Percentiles rank a stretch among this genome's conserved stretches.
Conservation (phyloP, 2,888 invertebrate species). For the Heterodera filipjevi region DNA sequence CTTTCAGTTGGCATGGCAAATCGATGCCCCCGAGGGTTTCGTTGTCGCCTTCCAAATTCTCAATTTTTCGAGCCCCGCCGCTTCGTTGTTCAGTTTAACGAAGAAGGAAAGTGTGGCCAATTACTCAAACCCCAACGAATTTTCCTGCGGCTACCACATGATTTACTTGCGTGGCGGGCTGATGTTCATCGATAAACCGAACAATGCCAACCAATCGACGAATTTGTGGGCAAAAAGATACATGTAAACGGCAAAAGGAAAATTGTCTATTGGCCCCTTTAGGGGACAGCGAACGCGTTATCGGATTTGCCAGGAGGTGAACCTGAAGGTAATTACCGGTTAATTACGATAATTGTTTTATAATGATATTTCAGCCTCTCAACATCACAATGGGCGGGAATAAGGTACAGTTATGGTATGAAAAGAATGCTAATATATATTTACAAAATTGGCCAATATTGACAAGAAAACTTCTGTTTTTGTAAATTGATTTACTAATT, state of each 20-base stretch:
- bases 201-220: slow-evolving; percentile 19
- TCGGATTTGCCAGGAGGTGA: slow-evolving; percentile 20
- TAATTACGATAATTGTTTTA: neutral
- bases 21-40: slow-evolving; percentile 53
- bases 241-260: too few species aligned
- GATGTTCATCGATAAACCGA: slow-evolving; percentile 32
- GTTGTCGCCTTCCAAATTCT: slow-evolving; percentile 32
- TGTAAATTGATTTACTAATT: too few species aligned
- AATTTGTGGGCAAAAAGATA: slow-evolving; percentile 2
- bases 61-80: slow-evolving; percentile 24
- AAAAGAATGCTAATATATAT: too few species aligned
- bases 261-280: neutral
- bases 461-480: too few species aligned
- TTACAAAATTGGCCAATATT: too few species aligned
- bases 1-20: slow-evolving; percentile 47
- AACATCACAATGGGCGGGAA: slow-evolving; percentile 24
- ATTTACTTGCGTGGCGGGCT: slow-evolving; percentile 43
- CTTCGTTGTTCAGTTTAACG: neutral
- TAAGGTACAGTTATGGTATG: neutral
- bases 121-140: slow-evolving; percentile 20
- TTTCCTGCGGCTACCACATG: slow-evolving; percentile 35
- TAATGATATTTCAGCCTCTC: slow-evolving; percentile 4
- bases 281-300: slow-evolving; percentile 1
- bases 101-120: neutral
- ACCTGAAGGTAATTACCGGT: neutral